Evolutionary conservation across 2,888 invertebrate genomes (phyloP).

Genomic region (Byasa hedistus): DNA sequence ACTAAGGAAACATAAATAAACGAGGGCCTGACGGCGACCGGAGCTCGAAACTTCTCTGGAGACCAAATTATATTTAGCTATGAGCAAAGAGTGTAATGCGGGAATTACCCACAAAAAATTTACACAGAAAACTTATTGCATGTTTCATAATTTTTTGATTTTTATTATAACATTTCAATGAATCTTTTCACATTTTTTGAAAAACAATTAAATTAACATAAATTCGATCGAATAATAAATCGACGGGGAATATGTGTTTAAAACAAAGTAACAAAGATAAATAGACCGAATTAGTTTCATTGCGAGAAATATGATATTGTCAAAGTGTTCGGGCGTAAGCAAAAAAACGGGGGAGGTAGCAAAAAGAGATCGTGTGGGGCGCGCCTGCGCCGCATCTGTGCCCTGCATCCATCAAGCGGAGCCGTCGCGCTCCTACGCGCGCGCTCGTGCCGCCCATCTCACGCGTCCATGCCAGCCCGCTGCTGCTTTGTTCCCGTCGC

Average conservation of each 20-base stretch:
- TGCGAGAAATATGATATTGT: conserved; percentile 43
- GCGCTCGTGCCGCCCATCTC: conserved; percentile 44
- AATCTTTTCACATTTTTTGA: too few species aligned
- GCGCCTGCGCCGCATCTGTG: conserved; percentile 75
- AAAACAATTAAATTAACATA: too few species aligned
- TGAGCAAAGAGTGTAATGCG: conserved; percentile 18
- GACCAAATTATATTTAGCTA: conserved; percentile 41
- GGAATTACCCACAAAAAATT: too few species aligned
- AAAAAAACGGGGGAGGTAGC: conserved; percentile 57
- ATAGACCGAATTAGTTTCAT: conserved; percentile 13
- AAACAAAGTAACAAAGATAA: neutral
- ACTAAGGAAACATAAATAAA: conserved; percentile 77
- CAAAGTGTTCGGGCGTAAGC: conserved; percentile 40
- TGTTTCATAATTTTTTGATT: too few species aligned
- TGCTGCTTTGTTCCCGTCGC: conserved; percentile 7
- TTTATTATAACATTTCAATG: too few species aligned
- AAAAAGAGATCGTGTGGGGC: conserved; percentile 62
- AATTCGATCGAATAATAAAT: too few species aligned
- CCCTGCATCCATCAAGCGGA: conserved; percentile 73
- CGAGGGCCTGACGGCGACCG: conserved; percentile 57
- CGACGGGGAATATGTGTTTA: too few species aligned
- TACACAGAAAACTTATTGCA: too few species aligned
- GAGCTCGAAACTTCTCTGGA: conserved; percentile 43
- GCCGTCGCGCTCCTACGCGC: conserved; percentile 65
- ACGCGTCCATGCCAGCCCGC: conserved; percentile 15